These are phyloP conservation scores for Drosophila maculinotata DNA, from an alignment of 2,888 invertebrate species.

Conservation along the genomic window DNA sequence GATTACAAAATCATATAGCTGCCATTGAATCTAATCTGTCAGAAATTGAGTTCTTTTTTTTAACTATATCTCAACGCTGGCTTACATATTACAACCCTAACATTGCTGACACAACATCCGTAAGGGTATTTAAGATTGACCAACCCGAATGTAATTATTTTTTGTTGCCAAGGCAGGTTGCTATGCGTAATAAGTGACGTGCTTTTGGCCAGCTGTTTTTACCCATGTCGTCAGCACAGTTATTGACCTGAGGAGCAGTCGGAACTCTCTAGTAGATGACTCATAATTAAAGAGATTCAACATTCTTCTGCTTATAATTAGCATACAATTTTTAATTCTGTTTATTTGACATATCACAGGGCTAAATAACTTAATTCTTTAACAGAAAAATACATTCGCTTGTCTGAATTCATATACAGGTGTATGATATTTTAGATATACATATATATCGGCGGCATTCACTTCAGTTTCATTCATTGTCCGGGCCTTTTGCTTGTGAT, in stretches of 20 bases:
- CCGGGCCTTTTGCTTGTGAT: constrained; percentile 35
- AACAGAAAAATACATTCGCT: constrained; percentile 68
- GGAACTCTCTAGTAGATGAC: constrained; percentile 6
- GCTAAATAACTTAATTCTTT: constrained; percentile 79
- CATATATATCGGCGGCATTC: constrained; percentile 37
- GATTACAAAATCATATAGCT: too few relatives aligned
- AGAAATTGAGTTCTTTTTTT: too few relatives aligned
- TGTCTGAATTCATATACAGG: constrained; percentile 41
- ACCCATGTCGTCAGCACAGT: not conserved
- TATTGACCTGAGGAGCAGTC: constrained; percentile 34
- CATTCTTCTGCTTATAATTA: constrained; percentile 9
- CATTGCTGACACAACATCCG: too few relatives aligned
- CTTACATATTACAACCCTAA: too few relatives aligned
- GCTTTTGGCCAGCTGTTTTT: constrained; percentile 17
- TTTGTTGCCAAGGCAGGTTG: constrained; percentile 33
- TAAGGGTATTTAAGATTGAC: too few relatives aligned
- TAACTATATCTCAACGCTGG: too few relatives aligned
- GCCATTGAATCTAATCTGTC: too few relatives aligned
- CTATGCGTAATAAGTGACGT: constrained; percentile 7
- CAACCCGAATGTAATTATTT: too few relatives aligned
- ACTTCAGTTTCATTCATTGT: constrained; percentile 41
- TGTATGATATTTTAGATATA: constrained; percentile 17
- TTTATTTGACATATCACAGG: constrained; percentile 83
- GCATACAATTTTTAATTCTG: constrained; percentile 55
- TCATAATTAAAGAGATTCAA: constrained; percentile 1